Evolutionary conservation across 37 sponge, comb jelly and placozoan genomes (phyloP).

Genomic region (Agelas oroides): DNA sequence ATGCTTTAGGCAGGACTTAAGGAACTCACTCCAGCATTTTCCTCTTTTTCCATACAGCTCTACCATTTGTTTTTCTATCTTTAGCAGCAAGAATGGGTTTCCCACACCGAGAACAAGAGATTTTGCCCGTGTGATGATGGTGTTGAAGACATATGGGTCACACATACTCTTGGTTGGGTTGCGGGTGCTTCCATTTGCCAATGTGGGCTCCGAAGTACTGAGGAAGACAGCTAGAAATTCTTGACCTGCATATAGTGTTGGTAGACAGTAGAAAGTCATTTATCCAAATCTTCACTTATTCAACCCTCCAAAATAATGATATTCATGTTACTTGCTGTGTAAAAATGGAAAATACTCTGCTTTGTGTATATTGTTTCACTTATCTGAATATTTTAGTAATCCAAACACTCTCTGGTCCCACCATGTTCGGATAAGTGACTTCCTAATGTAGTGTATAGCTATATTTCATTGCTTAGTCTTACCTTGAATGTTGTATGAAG

Average conservation of each 20-base stretch:
- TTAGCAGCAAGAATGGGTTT: slow-evolving; percentile 52
- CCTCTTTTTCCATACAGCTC: not conserved
- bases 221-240: slow-evolving; percentile 70
- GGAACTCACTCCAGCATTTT: slow-evolving; percentile 66
- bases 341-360: too few relatives aligned
- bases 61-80: slow-evolving; percentile 37
- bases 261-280: not conserved
- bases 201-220: slow-evolving; percentile 66
- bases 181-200: slow-evolving; percentile 18
- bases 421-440: too few relatives aligned
- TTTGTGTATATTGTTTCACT: too few relatives aligned
- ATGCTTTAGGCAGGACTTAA: slow-evolving; percentile 41
- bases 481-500: slow-evolving; percentile 60
- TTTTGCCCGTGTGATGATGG: slow-evolving; percentile 71
- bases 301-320: too few relatives aligned
- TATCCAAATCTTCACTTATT: not conserved
- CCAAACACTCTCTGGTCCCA: too few relatives aligned
- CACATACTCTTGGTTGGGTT: slow-evolving; percentile 82
- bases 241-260: slow-evolving; percentile 53
- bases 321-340: too few relatives aligned
- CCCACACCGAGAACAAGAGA: slow-evolving; percentile 73
- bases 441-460: too few relatives aligned
- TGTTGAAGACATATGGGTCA: slow-evolving; percentile 76
- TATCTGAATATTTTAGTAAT: too few relatives aligned
- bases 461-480: not conserved